Evolutionary conservation across 2,797 vertebrate species (phyloP), one percentile per base, ranked within the genome.

Genomic region (Acridotheres tristis): DNA sequence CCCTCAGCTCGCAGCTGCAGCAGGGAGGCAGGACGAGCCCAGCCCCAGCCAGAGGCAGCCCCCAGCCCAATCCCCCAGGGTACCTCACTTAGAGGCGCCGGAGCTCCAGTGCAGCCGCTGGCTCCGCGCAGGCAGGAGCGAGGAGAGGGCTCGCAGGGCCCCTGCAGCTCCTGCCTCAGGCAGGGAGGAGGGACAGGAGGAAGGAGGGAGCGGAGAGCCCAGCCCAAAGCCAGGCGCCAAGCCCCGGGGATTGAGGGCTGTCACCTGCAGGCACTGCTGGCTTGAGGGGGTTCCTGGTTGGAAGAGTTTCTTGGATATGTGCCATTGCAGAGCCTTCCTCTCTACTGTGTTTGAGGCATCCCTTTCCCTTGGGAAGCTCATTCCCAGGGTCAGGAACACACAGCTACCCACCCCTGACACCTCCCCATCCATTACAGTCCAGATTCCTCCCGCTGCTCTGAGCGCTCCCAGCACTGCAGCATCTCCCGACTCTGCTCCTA

Each of bases 371-470:
- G 10, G 4, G 21, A 42, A 68, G n/a, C 57, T 48, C 3, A 1
- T 34, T 53, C 9, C 3, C n/a, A 29, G 42, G 38, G 15, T 9
- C 38, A 48, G 30, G 58, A 9, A 34, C 9, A 22, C 11, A 9
- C 10, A 2, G 36, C 8, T 15, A 3, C 16, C 38, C 62, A 51
- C 15, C 16, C 27, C 43, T 3, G 23, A 12, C 21, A 7, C 3
- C 4, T 53, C 14, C 17, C 7, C 7, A 5, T 30, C 48, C 25
- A 15, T 43, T 3, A 25, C 21, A 32, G 19, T 9, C 32, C n/a
- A 7, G 19, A 51, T 25, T 23, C 9, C 9, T 5, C 47, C 23
- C 4, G 2, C 7, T 0, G 11, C 34, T 51, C 63, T 0, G 4
- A 58, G 77, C 16, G 20, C 51, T 83, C 20, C 59, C 55, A 43